Conservation (phyloP, 1,140 invertebrate genomes). For the Frieseomelitta varia region DNA sequence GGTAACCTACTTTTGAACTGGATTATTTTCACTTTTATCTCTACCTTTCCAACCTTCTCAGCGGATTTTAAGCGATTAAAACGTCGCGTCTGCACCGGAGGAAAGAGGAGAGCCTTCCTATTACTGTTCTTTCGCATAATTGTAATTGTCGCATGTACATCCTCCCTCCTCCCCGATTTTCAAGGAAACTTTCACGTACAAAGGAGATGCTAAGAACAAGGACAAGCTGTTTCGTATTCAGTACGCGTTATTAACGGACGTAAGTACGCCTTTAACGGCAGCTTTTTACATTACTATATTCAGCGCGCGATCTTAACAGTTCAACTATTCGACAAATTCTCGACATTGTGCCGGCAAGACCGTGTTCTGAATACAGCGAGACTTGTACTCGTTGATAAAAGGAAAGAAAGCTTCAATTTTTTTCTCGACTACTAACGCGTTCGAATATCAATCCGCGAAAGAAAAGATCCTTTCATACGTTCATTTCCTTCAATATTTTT, state of each 20-base stretch:
- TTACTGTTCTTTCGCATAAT: not conserved
- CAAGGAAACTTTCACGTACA: slow-evolving; percentile 9
- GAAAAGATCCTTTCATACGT: not conserved
- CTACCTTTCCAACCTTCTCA: not conserved
- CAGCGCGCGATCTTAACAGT: slow-evolving; percentile 6
- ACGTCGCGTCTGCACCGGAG: no score
- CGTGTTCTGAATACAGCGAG: slow-evolving; percentile 2
- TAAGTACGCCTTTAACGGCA: slow-evolving; percentile 1
- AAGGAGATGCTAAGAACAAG: slow-evolving; percentile 11
- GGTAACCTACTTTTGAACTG: not conserved
- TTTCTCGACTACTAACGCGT: not conserved
- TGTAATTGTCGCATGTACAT: not conserved
- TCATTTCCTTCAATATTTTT: not conserved
- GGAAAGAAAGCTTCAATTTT: not conserved
- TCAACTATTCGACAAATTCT: slow-evolving; percentile 7
- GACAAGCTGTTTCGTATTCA: not conserved
- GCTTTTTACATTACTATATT: slow-evolving; percentile 8
- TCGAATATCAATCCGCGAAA: not conserved
- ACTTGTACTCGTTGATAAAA: not conserved
- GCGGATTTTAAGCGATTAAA: not conserved
- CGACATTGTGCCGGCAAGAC: not conserved
- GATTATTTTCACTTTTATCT: not conserved
- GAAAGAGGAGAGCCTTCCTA: not conserved
- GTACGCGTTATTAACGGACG: slow-evolving; percentile 15
- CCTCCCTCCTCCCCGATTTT: not conserved